Base-by-base conservation (phyloP, 2,888 invertebrate genomes). In the Hermaeophaga mercurialis region DNA sequence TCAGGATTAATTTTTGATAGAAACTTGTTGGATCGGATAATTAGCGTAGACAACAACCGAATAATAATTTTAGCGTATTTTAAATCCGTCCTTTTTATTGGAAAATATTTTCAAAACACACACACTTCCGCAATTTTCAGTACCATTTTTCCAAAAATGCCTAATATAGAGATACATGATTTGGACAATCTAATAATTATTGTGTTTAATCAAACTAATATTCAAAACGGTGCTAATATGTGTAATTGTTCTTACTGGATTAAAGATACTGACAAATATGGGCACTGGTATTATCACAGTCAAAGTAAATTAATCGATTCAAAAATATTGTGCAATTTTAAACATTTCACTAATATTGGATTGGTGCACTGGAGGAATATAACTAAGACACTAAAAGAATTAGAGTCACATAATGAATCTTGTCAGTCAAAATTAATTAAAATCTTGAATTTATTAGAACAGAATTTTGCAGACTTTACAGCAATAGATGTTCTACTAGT, bases 41-140 rank as follows among this genome's bases (percentile, higher is more conserved):
- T 8, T 6, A 46, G 15, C n/a, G 12, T 14, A 9, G 12, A 18
- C 5, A 54, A 24, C 12, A 46, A n/a, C 8, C 26, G 26, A 46
- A 45, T 54, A 12, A 41, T 46, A 39, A 38, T 54, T 8, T 18
- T 46, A 17, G 46, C 45, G 1, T 54, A 46, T 24, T 54, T 46
- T 6, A 46, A 46, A 31, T 15, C 19, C 1, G 12, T 19, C 2
- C 19, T 54, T 0, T 54, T 54, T 7, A 54, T 46, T 24, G 54
- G 46, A 39, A 14, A 54, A 12, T 33, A 34, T 14, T 22, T 14
- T 3, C 18, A 44, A 39, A 26, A 18, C n/a, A n/a, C n/a, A 15
- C 18, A 54, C 14, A 31, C 36, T 14, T 31, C 22, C 8, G 39
- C 38, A 12, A 18, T 54, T 33, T 54, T 46, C 24, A 46, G 28